Evolutionary conservation across 1,140 invertebrate species (phyloP).

Genomic region (Sinella curviseta): DNA sequence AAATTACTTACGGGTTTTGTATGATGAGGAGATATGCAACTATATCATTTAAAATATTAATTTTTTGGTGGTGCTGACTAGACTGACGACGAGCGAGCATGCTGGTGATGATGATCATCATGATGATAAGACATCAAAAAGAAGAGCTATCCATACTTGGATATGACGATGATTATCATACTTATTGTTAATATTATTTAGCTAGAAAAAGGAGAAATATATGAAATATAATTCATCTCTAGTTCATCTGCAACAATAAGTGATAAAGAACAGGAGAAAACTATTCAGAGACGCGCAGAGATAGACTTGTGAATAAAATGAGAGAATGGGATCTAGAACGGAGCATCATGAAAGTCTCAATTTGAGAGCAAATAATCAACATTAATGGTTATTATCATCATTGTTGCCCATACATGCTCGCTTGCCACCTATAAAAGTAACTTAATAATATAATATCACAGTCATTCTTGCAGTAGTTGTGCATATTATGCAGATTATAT

Average conservation of each 20-base stretch:
- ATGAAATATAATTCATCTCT: no score
- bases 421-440: neutral
- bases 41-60: slow-evolving; percentile 8
- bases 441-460: neutral
- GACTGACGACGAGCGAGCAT: neutral
- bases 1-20: neutral
- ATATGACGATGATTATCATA: neutral
- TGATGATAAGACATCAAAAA: neutral
- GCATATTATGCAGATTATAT: neutral
- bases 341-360: no score
- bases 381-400: neutral
- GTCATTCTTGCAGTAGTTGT: neutral
- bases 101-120: neutral
- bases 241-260: no score
- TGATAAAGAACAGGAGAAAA: no score
- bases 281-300: no score
- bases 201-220: neutral
- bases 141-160: neutral
- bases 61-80: neutral
- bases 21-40: neutral
- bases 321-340: no score
- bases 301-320: no score
- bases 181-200: neutral
- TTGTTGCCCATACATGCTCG: neutral
- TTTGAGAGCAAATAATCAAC: no score